phyloP scores from a whole-genome alignment of 2,888 invertebrate genomes.

The Tryphoninae sp. region DNA sequence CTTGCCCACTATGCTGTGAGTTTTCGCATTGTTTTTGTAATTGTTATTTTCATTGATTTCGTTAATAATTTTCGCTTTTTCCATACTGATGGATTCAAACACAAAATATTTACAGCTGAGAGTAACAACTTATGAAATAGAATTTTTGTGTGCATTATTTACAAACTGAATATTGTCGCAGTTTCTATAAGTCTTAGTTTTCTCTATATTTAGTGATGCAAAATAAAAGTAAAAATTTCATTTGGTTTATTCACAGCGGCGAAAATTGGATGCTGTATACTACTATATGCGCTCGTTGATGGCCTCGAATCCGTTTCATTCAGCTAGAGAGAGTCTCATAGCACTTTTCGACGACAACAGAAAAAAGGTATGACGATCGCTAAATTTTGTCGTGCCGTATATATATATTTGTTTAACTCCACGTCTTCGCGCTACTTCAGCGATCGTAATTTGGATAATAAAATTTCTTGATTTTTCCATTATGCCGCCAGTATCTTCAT shows the following conservation, averaged over 20 bases:
- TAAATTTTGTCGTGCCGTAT: slow-evolving; percentile 44
- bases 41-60: too few relatives aligned
- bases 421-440: slow-evolving; percentile 8
- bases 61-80: too few relatives aligned
- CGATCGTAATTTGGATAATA: slow-evolving; percentile 41
- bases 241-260: slow-evolving; percentile 85
- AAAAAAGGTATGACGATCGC: slow-evolving; percentile 87
- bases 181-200: slow-evolving; percentile 8
- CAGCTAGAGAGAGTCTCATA: slow-evolving; percentile 94
- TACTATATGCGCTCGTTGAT: slow-evolving; percentile 97
- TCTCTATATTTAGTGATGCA: background rate
- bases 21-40: slow-evolving; percentile 67
- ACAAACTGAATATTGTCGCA: too few relatives aligned
- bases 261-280: slow-evolving; percentile 97
- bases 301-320: slow-evolving; percentile 95
- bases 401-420: background rate
- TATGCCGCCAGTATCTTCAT: slow-evolving; percentile 83
- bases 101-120: too few relatives aligned
- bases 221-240: slow-evolving; percentile 9
- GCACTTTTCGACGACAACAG: slow-evolving; percentile 95
- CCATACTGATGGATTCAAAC: too few relatives aligned
- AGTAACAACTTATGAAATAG: too few relatives aligned
- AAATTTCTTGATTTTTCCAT: slow-evolving; percentile 74
- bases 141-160: too few relatives aligned
- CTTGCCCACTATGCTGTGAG: slow-evolving; percentile 91